Evolutionary conservation across 2,113 vertebrate genomes (phyloP), one percentile per base, ranked within the genome.

Genomic region (Lota lota): DNA sequence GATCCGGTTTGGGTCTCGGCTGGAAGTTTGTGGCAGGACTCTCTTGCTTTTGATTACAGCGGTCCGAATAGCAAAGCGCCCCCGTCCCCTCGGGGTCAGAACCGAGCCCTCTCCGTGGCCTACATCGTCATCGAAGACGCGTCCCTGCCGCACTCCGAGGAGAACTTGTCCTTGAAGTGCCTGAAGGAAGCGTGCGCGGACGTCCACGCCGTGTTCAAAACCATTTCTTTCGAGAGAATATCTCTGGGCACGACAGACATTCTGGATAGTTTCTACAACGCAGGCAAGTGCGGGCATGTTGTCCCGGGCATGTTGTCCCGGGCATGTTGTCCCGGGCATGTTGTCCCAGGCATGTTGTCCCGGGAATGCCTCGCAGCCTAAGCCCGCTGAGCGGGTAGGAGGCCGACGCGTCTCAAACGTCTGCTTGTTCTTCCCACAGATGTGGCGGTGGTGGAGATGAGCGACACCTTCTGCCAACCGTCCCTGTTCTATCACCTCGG

Each of bases 401-500:
- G 24, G 24, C 24, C 4, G 28, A 33, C 4, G 4, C 24, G 4
- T 33, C 28, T 33, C 28, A 33, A 33, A 4, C 7, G 8, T 47
- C 10, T 22, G 16, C 53, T 21, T 54, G 20, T 22, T 15, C 2
- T 19, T 53, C 19, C n/a, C 15, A 21, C 91, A 98, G 96, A 98
- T 17, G 93, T 97, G 24, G 94, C 93, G 0, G 92, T 97, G 82
- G 92, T 97, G 71, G 95, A 96, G 85, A 93, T 98, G 90, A 95
- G 90, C 0, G 91, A 89, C 83, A 89, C 92, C 1, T 79, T 93
- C 66, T 94, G 92, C n/a, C 95, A 97, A 58, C 94, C 93, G 1
- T 97, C 96, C 0, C 91, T 97, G 22, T 96, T 96, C 85, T 97
- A 96, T 73, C 95, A 97, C 86, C 89, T 97, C 0, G 95, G 94